These are phyloP conservation scores for Neoseiulus cucumeris DNA, from an alignment of 1,140 invertebrate genomes.

Conservation along the genomic window DNA sequence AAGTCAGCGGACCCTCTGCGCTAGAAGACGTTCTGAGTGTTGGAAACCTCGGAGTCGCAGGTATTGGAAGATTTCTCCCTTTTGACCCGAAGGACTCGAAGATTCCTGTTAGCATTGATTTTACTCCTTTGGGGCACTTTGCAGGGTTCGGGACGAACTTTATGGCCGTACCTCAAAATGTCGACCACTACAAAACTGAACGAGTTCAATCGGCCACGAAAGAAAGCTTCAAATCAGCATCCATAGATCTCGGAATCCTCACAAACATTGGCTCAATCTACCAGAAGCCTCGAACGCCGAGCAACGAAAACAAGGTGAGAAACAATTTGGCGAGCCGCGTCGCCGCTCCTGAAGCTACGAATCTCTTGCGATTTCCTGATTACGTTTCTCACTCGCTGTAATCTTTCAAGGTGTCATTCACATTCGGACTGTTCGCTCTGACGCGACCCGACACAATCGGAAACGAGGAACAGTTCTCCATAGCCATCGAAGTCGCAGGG, in stretches of 20 bases:
- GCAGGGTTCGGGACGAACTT: slow-evolving; percentile 19
- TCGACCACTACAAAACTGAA: slow-evolving; percentile 17
- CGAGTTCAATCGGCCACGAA: slow-evolving; percentile 15
- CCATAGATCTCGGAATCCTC: slow-evolving; percentile 18
- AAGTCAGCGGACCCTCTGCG: slow-evolving; percentile 12
- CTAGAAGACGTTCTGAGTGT: slow-evolving; percentile 16
- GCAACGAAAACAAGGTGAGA: not conserved
- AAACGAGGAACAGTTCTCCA: not conserved
- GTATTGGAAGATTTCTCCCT: not conserved
- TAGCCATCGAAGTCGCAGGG: not conserved
- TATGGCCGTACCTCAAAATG: slow-evolving; percentile 17
- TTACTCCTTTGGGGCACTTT: not conserved
- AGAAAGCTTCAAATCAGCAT: slow-evolving; percentile 15
- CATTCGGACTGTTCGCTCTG: not conserved
- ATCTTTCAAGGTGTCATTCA: slow-evolving; percentile 4
- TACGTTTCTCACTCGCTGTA: too few species aligned
- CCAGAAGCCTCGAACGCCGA: not conserved
- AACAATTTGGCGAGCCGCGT: not conserved
- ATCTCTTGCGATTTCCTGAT: too few species aligned
- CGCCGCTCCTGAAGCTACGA: too few species aligned
- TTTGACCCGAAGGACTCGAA: too few species aligned
- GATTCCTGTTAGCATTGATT: too few species aligned
- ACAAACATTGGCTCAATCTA: slow-evolving; percentile 18
- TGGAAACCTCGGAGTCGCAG: slow-evolving; percentile 18
- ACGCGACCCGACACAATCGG: not conserved